Percentiles rank a stretch among this genome's conserved stretches.
phyloP scores from a whole-genome alignment of 2,797 vertebrate genomes.

The Sebastes goodei region DNA sequence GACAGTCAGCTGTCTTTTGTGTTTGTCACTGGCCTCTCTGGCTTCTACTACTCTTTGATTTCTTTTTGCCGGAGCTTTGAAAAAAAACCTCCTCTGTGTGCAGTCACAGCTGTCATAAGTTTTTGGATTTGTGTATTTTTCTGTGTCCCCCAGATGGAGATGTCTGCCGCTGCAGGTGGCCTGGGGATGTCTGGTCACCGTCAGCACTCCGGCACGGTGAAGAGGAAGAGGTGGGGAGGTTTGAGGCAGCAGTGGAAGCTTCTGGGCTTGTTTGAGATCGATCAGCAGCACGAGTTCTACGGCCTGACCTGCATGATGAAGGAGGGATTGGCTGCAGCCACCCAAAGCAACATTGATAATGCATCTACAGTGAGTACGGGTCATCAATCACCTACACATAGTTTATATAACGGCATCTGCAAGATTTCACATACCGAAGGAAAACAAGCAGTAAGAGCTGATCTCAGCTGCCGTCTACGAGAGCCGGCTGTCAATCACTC shows the following conservation, averaged over 20 bases:
- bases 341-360: slow-evolving; percentile 79
- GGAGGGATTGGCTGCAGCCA: slow-evolving; percentile 85
- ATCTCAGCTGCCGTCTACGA: too few relatives aligned
- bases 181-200: slow-evolving; percentile 2
- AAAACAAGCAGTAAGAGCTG: too few relatives aligned
- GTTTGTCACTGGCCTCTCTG: slow-evolving; percentile 44
- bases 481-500: too few relatives aligned
- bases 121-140: neutral
- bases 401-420: too few relatives aligned
- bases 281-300: slow-evolving; percentile 87
- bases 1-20: slow-evolving; percentile 48
- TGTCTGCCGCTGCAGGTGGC: slow-evolving; percentile 16
- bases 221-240: slow-evolving; percentile 78
- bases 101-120: neutral
- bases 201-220: slow-evolving; percentile 7
- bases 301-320: slow-evolving; percentile 88
- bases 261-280: slow-evolving; percentile 90
- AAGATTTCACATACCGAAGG: too few relatives aligned
- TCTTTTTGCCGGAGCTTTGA: slow-evolving; percentile 14
- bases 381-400: neutral
- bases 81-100: neutral
- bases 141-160: slow-evolving; percentile 51
- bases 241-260: slow-evolving; percentile 86
- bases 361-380: slow-evolving; percentile 77
- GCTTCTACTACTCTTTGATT: slow-evolving; percentile 32